A percentile compares a stretch with the other conserved stretches of the same genome.
Evolutionary conservation across 1,140 invertebrate species (phyloP).

Genomic region (Geopemphigus sp.): DNA sequence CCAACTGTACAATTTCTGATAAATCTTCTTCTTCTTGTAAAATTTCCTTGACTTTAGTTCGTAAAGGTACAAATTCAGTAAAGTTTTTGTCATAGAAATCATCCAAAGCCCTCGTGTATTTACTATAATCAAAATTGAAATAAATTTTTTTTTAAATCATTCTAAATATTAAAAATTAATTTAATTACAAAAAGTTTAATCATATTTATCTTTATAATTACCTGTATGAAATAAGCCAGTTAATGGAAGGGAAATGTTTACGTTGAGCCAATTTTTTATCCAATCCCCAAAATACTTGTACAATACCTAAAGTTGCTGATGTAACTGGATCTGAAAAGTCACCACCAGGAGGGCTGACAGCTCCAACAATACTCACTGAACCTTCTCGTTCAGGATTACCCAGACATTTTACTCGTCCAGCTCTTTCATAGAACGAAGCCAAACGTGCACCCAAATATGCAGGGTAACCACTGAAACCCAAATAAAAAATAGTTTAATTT

Average conservation of each 20-base stretch:
- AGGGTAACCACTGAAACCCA: slow-evolving; percentile 82
- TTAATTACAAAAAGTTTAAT: background rate
- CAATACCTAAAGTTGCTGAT: slow-evolving; percentile 97
- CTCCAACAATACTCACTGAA: slow-evolving; percentile 98
- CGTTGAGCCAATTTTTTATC: slow-evolving; percentile 99
- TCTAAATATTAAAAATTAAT: background rate
- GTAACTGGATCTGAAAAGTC: slow-evolving; percentile 99
- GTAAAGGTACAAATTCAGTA: slow-evolving; percentile 93
- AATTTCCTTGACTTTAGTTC: slow-evolving; percentile 94
- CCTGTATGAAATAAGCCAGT: slow-evolving; percentile 99
- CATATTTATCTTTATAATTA: slow-evolving; percentile 51
- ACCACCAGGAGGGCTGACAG: slow-evolving; percentile 98
- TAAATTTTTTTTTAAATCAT: slow-evolving; percentile 6
- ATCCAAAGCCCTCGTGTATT: slow-evolving; percentile 96
- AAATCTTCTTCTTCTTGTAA: slow-evolving; percentile 99
- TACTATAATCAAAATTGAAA: slow-evolving; percentile 65
- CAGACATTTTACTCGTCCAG: slow-evolving; percentile 94
- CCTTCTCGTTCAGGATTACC: slow-evolving; percentile 98
- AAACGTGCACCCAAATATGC: slow-evolving; percentile 97
- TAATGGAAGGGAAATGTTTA: slow-evolving; percentile 99
- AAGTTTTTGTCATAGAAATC: slow-evolving; percentile 99
- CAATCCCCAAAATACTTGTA: slow-evolving; percentile 99
- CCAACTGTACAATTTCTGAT: slow-evolving; percentile 99
- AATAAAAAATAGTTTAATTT: slow-evolving; percentile 5
- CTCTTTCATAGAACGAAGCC: slow-evolving; percentile 99